Evolutionary conservation across 2,888 invertebrate genomes (phyloP), one percentile per base, ranked within the genome.

Genomic region (Germaria angustata): DNA sequence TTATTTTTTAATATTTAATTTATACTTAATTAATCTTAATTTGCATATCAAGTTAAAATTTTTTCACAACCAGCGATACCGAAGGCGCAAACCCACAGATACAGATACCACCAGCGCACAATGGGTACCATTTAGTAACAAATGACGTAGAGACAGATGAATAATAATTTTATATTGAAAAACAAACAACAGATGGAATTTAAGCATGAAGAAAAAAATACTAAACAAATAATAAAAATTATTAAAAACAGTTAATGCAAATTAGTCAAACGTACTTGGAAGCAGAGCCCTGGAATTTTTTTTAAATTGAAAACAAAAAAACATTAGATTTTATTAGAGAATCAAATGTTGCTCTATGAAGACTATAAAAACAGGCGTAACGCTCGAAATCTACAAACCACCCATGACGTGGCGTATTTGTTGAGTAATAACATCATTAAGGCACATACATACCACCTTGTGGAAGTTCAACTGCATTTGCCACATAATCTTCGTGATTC

Each of bases 21-120:
- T n/a, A 57, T 36, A 24, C 1, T 55, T 9, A 72, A 68, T 77
- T 73, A 61, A 77, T 77, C 77, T 81, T 77, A 81, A 81, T 73
- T 72, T 77, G 77, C 53, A 55, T 77, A 66, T 77, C 77, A 81
- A 77, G 46, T 72, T 73, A 66, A 53, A 63, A 61, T 46, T 44
- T 41, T 59, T 61, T 22, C 28, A 53, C 68, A 77, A 72, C 72
- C 76, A 55, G 32, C 41, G 61, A 66, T 49, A 72, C 34, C 53
- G 66, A 77, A 66, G 59, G 55, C 51, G 32, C 49, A 59, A 51
- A 20, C n/a, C 34, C 51, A 49, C 55, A 32, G 17, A 15, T 15
- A 41, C 17, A 69, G 32, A 28, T n/a, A 49, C n/a, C 46, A 65
- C 22, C 65, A 36, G 8, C 39, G 39, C 57, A 41, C 53, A 76